Conservation (phyloP, 2,888 invertebrate genomes). For the Leucophenga montana region DNA sequence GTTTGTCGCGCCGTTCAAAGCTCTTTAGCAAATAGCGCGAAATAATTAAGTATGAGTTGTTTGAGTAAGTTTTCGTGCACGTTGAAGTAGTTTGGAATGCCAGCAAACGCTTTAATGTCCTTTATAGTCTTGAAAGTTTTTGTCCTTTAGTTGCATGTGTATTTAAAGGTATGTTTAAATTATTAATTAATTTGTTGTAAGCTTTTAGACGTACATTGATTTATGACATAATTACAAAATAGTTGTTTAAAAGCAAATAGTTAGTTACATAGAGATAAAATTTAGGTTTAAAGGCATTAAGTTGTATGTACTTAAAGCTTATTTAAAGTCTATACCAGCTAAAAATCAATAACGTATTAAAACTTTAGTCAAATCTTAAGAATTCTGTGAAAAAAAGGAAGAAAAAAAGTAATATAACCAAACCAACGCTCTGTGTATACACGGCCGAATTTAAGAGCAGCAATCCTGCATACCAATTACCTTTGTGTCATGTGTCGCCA, state of each 20-base stretch:
- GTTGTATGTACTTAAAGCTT: not conserved
- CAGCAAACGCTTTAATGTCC: no score
- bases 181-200: constrained; percentile 49
- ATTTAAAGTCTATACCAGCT: not conserved
- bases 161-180: constrained; percentile 45
- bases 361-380: not conserved
- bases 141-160: constrained; percentile 31
- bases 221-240: not conserved
- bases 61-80: no score
- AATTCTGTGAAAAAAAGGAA: no score
- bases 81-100: no score
- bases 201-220: constrained; percentile 22
- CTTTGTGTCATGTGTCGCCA: constrained; percentile 13
- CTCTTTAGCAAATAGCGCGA: no score
- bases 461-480: constrained; percentile 11
- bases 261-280: not conserved
- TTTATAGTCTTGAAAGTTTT: no score
- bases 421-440: not conserved
- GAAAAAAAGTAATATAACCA: not conserved
- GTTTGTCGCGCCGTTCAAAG: no score
- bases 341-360: not conserved
- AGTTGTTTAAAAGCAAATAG: not conserved
- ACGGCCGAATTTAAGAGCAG: not conserved
- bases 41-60: no score
- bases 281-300: not conserved